Evolutionary conservation across 2,113 vertebrate genomes (phyloP).

Genomic region (Aptenodytes patagonicus): DNA sequence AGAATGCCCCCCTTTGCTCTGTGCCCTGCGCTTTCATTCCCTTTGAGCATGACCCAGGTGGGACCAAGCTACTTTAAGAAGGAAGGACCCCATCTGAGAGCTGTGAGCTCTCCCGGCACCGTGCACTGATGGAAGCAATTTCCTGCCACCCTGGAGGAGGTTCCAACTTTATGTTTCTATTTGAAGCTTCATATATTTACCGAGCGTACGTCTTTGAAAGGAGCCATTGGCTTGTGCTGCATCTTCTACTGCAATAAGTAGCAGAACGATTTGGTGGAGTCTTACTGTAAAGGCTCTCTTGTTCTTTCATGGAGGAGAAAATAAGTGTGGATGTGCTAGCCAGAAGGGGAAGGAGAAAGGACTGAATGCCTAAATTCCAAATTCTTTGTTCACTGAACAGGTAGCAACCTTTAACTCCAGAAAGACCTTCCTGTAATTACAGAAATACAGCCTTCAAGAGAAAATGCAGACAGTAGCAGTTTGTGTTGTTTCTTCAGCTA

Average conservation of each 20-base stretch:
- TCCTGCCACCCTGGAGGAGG: not conserved
- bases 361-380: not conserved
- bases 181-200: not conserved
- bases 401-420: not conserved
- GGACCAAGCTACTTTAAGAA: not conserved
- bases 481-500: not conserved
- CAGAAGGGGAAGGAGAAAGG: not conserved
- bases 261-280: not conserved
- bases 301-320: not conserved
- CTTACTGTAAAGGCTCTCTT: not conserved
- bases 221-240: not conserved
- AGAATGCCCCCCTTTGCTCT: not conserved
- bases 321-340: not conserved
- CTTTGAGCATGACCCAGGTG: not conserved
- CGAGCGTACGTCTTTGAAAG: not conserved
- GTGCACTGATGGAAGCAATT: accelerated
- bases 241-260: not conserved
- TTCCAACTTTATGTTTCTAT: not conserved
- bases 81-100: not conserved
- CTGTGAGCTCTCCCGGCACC: not conserved
- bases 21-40: not conserved
- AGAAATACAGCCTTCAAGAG: not conserved
- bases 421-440: not conserved
- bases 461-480: not conserved
- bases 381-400: not conserved